A percentile compares a stretch with the other conserved stretches of the same genome.
Conservation (phyloP, 2,888 invertebrate genomes). For the Agrilus cyanescens region DNA sequence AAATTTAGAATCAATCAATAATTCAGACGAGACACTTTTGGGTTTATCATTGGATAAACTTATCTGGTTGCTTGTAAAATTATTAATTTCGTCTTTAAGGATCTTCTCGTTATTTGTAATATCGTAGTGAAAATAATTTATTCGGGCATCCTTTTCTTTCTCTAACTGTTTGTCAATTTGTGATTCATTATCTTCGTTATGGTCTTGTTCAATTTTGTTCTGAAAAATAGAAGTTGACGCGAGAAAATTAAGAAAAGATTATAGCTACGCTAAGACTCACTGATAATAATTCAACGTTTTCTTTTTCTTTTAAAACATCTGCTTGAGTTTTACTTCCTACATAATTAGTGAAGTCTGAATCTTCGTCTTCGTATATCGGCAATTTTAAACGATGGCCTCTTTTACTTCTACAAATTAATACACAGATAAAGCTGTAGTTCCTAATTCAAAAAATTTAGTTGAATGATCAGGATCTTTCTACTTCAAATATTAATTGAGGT, state of each 20-base stretch:
- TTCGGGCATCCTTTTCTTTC: too few relatives aligned
- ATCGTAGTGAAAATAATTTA: too few relatives aligned
- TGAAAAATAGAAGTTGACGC: too few relatives aligned
- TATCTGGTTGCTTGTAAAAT: slow-evolving; percentile 3
- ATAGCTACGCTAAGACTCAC: too few relatives aligned
- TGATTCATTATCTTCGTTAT: too few relatives aligned
- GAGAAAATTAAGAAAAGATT: too few relatives aligned
- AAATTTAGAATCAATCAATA: slow-evolving; percentile 5
- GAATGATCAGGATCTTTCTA: slow-evolving; percentile 1
- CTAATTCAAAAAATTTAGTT: slow-evolving; percentile 2
- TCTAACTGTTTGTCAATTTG: too few relatives aligned
- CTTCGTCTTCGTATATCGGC: slow-evolving; percentile 66
- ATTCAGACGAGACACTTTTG: slow-evolving; percentile 1
- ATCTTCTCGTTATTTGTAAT: too few relatives aligned
- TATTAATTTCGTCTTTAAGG: too few relatives aligned
- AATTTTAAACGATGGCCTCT: slow-evolving; percentile 47
- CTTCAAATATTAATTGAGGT: not conserved
- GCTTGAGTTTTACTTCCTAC: slow-evolving; percentile 43
- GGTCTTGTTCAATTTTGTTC: too few relatives aligned
- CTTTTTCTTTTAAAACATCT: too few relatives aligned
- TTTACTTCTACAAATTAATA: slow-evolving; percentile 32
- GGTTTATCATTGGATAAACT: slow-evolving; percentile 6
- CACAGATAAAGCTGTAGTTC: not conserved
- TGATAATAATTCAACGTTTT: too few relatives aligned
- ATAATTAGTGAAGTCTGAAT: slow-evolving; percentile 73